Evolutionary conservation across 2,888 invertebrate species (phyloP), one percentile per base, ranked within the genome.

Genomic region (Sarcophaga subvicina): DNA sequence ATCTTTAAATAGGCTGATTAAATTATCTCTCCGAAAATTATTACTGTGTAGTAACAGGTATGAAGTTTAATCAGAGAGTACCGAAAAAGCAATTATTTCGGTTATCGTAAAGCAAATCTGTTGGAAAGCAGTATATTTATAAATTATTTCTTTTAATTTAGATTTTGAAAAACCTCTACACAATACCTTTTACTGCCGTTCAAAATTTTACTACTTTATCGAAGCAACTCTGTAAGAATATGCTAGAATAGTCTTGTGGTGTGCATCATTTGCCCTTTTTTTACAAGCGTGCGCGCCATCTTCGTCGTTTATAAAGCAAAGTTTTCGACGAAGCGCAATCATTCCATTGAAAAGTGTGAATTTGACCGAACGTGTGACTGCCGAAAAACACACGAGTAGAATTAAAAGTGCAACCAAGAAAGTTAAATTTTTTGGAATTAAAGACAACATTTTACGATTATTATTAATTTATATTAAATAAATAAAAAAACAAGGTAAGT

Each of bases 301-400:
- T 83, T 85, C 17, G n/a, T 37, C 49, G 64, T 60, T 82, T 87
- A 87, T 87, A 87, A 84, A 87, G 75, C 62, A 63, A 76, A 67
- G 76, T 72, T 84, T 79, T 14, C 25, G 66, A 63, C 54, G 49
- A 22, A 49, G 5, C 11, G 62, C 70, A 79, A 73, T 72, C 88
- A 89, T 89, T 89, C 87, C 86, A 85, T 62, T 66, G 82, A 87
- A 83, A 88, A 90, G 85, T 85, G 89, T 89, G 89, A 89, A 88
- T 90, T 90, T 90, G 91, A 90, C 89, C 91, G 90, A 91, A 91
- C 91, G 92, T 91, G 89, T 88, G 89, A 78, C 27, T 88, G 83
- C 86, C 85, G 87, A 12, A 22, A 25, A 75, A 69, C 11, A 79
- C 77, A 80, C 63, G 49, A 87, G 73, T 72, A 66, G 71, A 79